A percentile compares a stretch with the other conserved stretches of the same genome.
Conservation (phyloP, 2,888 invertebrate genomes). For the Nycteola revayana region DNA sequence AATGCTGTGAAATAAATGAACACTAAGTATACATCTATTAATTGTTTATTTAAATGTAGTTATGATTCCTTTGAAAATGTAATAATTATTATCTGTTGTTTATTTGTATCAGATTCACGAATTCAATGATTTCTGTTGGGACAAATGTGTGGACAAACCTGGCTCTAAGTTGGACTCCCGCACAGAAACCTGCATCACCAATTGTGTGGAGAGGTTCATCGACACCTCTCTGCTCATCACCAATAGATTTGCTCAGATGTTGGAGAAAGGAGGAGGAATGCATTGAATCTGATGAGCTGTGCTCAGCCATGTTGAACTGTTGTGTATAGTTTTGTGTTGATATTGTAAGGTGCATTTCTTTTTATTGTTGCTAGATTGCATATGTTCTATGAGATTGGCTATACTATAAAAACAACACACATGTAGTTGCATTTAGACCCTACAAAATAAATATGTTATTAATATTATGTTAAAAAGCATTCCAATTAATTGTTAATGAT, state of each 20-base stretch:
- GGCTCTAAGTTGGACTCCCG: slow-evolving; percentile 92
- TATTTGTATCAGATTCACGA: slow-evolving; percentile 89
- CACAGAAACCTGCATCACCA: slow-evolving; percentile 94
- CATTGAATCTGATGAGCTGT: slow-evolving; percentile 44
- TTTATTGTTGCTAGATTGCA: slow-evolving; percentile 20
- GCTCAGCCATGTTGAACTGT: slow-evolving; percentile 18
- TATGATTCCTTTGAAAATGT: too few species aligned
- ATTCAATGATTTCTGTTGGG: slow-evolving; percentile 98
- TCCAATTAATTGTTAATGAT: too few species aligned
- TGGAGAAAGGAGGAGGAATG: slow-evolving; percentile 88
- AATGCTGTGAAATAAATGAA: too few species aligned
- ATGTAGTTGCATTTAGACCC: too few species aligned
- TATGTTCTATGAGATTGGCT: slow-evolving; percentile 7
- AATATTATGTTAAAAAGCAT: too few species aligned
- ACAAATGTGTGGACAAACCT: slow-evolving; percentile 96
- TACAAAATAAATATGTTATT: too few species aligned
- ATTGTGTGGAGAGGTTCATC: slow-evolving; percentile 97
- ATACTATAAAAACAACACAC: too few species aligned
- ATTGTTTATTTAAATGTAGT: too few species aligned
- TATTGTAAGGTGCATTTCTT: slow-evolving; percentile 21
- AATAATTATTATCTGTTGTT: too few species aligned
- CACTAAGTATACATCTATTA: too few species aligned
- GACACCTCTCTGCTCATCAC: slow-evolving; percentile 95
- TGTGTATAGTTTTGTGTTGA: slow-evolving; percentile 20
- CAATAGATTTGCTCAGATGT: slow-evolving; percentile 92